phyloP scores from a whole-genome alignment of 1,140 invertebrate species.

The Dinothrombium tinctorium region DNA sequence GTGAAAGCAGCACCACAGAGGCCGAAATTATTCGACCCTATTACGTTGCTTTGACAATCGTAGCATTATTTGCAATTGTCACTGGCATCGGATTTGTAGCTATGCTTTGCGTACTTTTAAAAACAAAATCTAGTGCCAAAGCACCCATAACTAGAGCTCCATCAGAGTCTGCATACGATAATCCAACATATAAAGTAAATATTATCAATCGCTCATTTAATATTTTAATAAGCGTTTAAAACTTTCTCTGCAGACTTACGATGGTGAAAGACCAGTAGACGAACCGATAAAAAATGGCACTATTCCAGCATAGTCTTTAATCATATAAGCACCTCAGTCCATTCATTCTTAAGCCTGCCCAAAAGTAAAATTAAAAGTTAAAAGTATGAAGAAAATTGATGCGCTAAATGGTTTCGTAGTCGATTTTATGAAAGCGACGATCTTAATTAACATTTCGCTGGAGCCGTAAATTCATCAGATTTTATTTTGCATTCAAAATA shows the following conservation, averaged over 20 bases:
- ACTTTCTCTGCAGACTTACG: constrained; percentile 13
- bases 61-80: constrained; percentile 57
- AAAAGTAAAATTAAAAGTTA: neutral
- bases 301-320: constrained; percentile 10
- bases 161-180: constrained; percentile 52
- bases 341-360: no score
- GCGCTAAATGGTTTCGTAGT: neutral
- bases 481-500: no score
- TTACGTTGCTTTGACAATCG: constrained; percentile 58
- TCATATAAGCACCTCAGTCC: no score
- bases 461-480: no score
- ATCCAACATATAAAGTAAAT: constrained; percentile 72
- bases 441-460: no score
- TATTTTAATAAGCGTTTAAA: neutral
- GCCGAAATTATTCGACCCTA: constrained; percentile 39
- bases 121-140: constrained; percentile 41
- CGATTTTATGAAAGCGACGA: neutral
- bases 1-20: constrained; percentile 33
- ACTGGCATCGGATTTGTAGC: constrained; percentile 52
- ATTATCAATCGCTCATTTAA: neutral
- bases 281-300: constrained; percentile 12
- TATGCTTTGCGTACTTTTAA: constrained; percentile 47
- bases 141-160: constrained; percentile 33
- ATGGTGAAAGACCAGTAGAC: constrained; percentile 13
- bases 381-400: neutral